A percentile compares a stretch with the other conserved stretches of the same genome.
Conservation (phyloP, 2,797 vertebrate species). For the Tolypeutes matacus region DNA sequence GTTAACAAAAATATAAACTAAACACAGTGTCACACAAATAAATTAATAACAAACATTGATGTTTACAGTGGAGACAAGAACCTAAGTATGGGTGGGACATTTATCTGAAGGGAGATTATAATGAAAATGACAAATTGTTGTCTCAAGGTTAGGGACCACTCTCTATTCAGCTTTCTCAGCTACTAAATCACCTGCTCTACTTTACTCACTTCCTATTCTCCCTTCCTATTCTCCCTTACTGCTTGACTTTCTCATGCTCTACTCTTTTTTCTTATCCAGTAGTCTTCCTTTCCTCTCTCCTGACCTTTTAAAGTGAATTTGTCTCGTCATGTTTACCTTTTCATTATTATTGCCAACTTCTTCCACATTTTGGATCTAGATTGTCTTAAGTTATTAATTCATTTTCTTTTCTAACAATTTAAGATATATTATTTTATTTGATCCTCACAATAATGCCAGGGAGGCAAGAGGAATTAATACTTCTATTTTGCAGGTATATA, state of each 20-base stretch:
- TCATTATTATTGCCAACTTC: constrained; percentile 59
- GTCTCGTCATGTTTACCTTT: constrained; percentile 48
- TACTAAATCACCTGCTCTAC: not conserved
- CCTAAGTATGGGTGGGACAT: not conserved
- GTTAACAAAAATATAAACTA: constrained; percentile 61
- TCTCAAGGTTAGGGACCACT: not conserved
- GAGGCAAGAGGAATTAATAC: constrained; percentile 8
- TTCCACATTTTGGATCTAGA: constrained; percentile 16
- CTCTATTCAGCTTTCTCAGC: constrained; percentile 18
- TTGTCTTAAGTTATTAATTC: constrained; percentile 38
- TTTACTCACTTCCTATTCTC: constrained; percentile 9
- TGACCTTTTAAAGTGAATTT: constrained; percentile 43
- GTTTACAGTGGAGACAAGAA: constrained; percentile 1
- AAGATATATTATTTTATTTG: constrained; percentile 56
- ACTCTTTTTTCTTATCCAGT: not conserved
- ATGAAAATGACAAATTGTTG: not conserved
- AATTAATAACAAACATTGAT: constrained; percentile 32
- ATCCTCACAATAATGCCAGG: constrained; percentile 39
- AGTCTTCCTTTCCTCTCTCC: constrained; percentile 28
- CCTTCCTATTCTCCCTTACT: not conserved
- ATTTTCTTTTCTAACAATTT: constrained; percentile 56
- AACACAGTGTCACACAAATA: not conserved
- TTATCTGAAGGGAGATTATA: not conserved
- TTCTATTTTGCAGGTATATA: constrained; percentile 39
- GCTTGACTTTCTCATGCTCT: not conserved